Percentiles rank a stretch among this genome's conserved stretches.
phyloP scores from a whole-genome alignment of 1,140 invertebrate species.

The Monochamus saltuarius region DNA sequence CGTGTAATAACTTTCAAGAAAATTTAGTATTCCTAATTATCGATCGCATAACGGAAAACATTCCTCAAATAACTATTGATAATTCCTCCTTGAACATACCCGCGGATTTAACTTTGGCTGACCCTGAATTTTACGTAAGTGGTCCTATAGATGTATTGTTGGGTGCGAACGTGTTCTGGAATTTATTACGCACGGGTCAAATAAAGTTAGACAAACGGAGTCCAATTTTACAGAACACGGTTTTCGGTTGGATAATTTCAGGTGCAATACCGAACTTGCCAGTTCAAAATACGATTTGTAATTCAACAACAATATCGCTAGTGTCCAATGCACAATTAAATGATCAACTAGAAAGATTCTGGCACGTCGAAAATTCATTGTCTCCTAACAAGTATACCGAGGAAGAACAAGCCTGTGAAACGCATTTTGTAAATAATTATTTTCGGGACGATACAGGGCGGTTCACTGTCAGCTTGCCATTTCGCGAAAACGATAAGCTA shows the following conservation, averaged over 20 bases:
- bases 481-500: not conserved
- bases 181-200: slow-evolving; percentile 18
- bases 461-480: slow-evolving; percentile 11
- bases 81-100: slow-evolving; percentile 6
- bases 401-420: slow-evolving; percentile 8
- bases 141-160: slow-evolving; percentile 19
- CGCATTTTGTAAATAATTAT: slow-evolving; percentile 11
- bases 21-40: slow-evolving; percentile 7
- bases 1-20: not conserved
- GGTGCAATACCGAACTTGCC: not conserved
- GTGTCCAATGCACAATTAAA: slow-evolving; percentile 1
- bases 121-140: slow-evolving; percentile 6
- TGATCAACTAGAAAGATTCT: slow-evolving; percentile 7
- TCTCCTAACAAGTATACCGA: not conserved
- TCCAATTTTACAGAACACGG: slow-evolving; percentile 22
- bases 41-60: slow-evolving; percentile 5
- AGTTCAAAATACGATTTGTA: not conserved
- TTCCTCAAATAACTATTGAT: slow-evolving; percentile 7
- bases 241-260: slow-evolving; percentile 21
- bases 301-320: not conserved
- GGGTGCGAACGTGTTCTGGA: slow-evolving; percentile 21
- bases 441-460: not conserved
- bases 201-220: slow-evolving; percentile 13
- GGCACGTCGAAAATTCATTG: slow-evolving; percentile 11
- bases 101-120: slow-evolving; percentile 1